phyloP scores from a whole-genome alignment of 1,140 invertebrate genomes.

The Achroia grisella region DNA sequence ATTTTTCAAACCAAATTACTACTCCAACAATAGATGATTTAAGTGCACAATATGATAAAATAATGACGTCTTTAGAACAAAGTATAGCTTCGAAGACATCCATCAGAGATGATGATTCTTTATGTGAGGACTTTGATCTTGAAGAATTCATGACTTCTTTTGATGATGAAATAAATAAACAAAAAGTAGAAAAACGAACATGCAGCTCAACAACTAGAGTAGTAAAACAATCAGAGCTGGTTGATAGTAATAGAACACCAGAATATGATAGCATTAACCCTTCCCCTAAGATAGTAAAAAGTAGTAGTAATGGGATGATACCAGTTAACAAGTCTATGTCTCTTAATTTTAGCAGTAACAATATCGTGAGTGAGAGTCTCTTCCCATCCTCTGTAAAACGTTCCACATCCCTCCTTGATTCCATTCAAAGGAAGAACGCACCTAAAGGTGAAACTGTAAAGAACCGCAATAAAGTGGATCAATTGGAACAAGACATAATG shows the following conservation, averaged over 20 bases:
- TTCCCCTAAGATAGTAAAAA: conserved; percentile 37
- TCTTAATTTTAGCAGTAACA: conserved; percentile 73
- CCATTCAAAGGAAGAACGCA: conserved; percentile 57
- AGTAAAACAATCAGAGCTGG: conserved; percentile 47
- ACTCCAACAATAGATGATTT: conserved; percentile 54
- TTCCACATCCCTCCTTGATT: conserved; percentile 68
- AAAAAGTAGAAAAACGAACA: conserved; percentile 53
- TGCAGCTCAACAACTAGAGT: conserved; percentile 64
- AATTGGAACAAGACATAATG: conserved; percentile 69
- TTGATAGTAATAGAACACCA: conserved; percentile 37
- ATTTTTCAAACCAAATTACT: conserved; percentile 27
- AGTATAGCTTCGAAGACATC: conserved; percentile 67
- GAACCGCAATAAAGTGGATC: conserved; percentile 53
- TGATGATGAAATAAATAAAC: conserved; percentile 64
- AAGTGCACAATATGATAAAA: conserved; percentile 67
- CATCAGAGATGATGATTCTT: conserved; percentile 64
- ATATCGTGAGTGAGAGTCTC: conserved; percentile 56
- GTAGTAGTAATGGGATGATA: conserved; percentile 47
- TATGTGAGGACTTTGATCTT: conserved; percentile 69
- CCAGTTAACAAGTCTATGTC: conserved; percentile 71
- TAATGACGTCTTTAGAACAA: conserved; percentile 70
- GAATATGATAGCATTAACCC: conserved; percentile 45
- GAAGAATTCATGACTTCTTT: conserved; percentile 71
- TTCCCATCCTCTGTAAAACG: conserved; percentile 67
- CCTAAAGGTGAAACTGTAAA: conserved; percentile 39